Conservation (phyloP, 2,888 invertebrate genomes). For the Pardosa pseudoannulata region DNA sequence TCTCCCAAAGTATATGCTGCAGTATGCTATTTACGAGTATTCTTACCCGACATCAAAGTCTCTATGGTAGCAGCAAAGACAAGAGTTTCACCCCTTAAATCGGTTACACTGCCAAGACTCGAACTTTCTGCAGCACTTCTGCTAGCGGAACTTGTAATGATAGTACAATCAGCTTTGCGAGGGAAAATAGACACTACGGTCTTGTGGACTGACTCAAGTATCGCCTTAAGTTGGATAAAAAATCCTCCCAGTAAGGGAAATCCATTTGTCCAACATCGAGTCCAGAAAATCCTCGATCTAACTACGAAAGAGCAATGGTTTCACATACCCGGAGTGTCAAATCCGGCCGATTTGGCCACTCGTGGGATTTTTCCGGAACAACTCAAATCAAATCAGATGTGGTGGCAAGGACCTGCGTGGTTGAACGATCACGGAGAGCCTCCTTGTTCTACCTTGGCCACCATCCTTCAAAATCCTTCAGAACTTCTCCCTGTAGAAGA, state of each 20-base stretch:
- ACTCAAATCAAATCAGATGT: background rate
- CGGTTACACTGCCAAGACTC: background rate
- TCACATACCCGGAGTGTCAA: background rate
- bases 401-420: too few relatives aligned
- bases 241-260: background rate
- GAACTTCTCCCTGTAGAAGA: too few relatives aligned
- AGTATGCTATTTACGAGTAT: background rate
- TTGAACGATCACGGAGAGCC: too few relatives aligned
- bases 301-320: background rate
- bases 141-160: background rate
- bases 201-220: background rate
- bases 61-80: background rate
- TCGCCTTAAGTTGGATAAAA: background rate
- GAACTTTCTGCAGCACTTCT: background rate
- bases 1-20: background rate
- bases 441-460: too few relatives aligned
- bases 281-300: background rate
- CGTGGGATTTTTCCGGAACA: background rate
- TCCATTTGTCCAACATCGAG: background rate
- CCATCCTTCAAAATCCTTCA: too few relatives aligned
- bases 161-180: background rate
- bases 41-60: too few relatives aligned
- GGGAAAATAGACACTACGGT: background rate
- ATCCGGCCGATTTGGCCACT: background rate
- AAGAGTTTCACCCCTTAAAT: background rate